Percentiles rank a stretch among this genome's conserved stretches.
Conservation (phyloP, 2,888 invertebrate species). For the Lordiphosa fenestrarum region DNA sequence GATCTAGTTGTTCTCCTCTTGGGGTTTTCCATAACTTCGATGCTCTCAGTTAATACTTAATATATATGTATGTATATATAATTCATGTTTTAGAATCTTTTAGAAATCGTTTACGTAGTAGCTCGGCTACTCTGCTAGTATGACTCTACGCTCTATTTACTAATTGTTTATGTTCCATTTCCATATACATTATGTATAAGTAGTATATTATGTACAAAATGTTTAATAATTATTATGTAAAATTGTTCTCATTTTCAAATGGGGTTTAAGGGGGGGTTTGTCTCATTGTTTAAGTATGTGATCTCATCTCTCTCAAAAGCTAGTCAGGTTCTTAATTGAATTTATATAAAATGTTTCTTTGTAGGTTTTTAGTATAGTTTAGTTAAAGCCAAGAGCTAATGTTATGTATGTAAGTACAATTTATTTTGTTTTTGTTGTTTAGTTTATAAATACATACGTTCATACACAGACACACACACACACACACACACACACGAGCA, state of each 20-base stretch:
- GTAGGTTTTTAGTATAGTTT: constrained; percentile 23
- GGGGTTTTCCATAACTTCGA: constrained; percentile 54
- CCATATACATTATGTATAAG: constrained; percentile 7
- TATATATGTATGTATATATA: constrained; percentile 46
- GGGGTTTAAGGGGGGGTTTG: constrained; percentile 7
- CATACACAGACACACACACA: neutral
- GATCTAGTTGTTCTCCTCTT: constrained; percentile 9
- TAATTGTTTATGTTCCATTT: constrained; percentile 15
- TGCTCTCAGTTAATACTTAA: constrained; percentile 68
- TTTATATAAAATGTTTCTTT: constrained; percentile 34
- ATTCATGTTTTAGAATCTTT: constrained; percentile 59
- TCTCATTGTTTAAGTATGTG: neutral
- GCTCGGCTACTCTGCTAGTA: constrained; percentile 67
- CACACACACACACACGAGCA: neutral
- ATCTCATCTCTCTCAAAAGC: constrained; percentile 52
- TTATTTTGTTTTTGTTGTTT: neutral
- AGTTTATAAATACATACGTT: constrained; percentile 3
- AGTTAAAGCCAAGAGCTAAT: constrained; percentile 37
- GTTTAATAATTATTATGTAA: constrained; percentile 49
- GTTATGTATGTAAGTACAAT: constrained; percentile 2
- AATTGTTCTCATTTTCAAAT: constrained; percentile 41
- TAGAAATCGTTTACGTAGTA: constrained; percentile 61
- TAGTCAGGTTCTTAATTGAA: constrained; percentile 71
- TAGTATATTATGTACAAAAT: constrained; percentile 58
- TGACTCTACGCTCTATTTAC: constrained; percentile 39